Evolutionary conservation across 2,888 invertebrate genomes (phyloP).

Genomic region (Smittia sp.): DNA sequence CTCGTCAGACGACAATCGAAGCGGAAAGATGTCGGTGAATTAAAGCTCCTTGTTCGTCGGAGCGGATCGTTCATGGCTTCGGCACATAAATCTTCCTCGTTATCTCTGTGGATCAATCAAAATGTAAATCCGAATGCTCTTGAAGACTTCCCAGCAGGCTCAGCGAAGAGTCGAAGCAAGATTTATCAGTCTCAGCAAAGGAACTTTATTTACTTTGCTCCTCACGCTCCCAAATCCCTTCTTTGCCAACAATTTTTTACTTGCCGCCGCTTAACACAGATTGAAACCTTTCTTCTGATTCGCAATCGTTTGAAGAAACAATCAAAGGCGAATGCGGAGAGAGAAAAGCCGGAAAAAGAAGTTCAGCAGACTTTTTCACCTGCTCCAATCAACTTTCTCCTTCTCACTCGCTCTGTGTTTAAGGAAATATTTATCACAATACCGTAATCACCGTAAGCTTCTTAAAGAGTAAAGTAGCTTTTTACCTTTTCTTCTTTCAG

Average conservation of each 20-base stretch:
- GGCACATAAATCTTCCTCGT: constrained; percentile 33
- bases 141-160: neutral
- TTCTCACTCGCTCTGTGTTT: neutral
- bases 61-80: constrained; percentile 2
- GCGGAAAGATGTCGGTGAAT: constrained; percentile 28
- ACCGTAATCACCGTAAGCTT: constrained; percentile 9
- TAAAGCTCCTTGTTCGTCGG: constrained; percentile 14
- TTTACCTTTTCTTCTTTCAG: neutral
- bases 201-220: constrained; percentile 34
- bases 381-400: constrained; percentile 8
- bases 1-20: neutral
- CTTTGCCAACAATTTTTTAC: neutral
- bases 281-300: neutral
- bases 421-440: neutral
- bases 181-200: constrained; percentile 15
- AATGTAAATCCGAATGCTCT: constrained; percentile 26
- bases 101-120: constrained; percentile 28
- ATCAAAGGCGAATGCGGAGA: neutral
- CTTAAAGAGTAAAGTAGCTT: constrained; percentile 12
- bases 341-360: neutral
- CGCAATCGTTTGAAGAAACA: neutral
- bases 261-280: neutral
- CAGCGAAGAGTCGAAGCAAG: neutral
- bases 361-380: constrained; percentile 11
- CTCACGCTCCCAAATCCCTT: constrained; percentile 25